A percentile compares a stretch with the other conserved stretches of the same genome.
Evolutionary conservation across 2,888 invertebrate species (phyloP).

Genomic region (Dynastes tityus): DNA sequence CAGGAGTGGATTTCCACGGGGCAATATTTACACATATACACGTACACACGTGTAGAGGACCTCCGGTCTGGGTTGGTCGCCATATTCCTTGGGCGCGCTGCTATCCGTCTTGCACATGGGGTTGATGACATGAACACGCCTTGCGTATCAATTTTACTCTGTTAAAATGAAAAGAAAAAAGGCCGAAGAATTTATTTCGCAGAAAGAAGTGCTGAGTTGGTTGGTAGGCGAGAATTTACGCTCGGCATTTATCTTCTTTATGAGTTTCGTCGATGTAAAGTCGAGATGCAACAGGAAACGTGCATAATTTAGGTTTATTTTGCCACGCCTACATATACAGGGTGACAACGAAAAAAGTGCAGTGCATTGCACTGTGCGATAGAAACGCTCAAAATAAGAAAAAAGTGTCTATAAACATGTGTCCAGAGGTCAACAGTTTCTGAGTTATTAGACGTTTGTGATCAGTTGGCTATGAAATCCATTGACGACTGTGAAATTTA

Average conservation of each 20-base stretch:
- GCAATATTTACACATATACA: conserved; percentile 29
- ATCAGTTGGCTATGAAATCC: too few relatives aligned
- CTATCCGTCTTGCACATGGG: conserved; percentile 42
- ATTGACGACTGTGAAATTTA: too few relatives aligned
- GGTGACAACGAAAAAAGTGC: too few relatives aligned
- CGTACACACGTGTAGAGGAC: not conserved
- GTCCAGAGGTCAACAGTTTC: too few relatives aligned
- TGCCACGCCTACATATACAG: not conserved
- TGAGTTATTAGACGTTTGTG: too few relatives aligned
- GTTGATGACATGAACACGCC: conserved; percentile 43
- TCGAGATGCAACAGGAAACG: conserved; percentile 35
- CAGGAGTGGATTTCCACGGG: conserved; percentile 30
- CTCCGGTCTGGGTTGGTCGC: conserved; percentile 18
- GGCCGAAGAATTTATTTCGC: conserved; percentile 25
- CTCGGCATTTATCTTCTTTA: conserved; percentile 39
- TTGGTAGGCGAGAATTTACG: conserved; percentile 29
- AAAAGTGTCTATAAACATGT: too few relatives aligned
- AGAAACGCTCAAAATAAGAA: too few relatives aligned
- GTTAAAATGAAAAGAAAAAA: conserved; percentile 43
- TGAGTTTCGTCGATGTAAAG: conserved; percentile 20
- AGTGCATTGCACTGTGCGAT: too few relatives aligned
- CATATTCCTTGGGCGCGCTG: conserved; percentile 19
- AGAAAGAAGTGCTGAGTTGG: conserved; percentile 17
- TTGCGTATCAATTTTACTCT: conserved; percentile 42
- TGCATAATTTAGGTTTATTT: conserved; percentile 7